phyloP scores from a whole-genome alignment of 92 coral and sea anemone genomes.

The Paramuricea clavata region DNA sequence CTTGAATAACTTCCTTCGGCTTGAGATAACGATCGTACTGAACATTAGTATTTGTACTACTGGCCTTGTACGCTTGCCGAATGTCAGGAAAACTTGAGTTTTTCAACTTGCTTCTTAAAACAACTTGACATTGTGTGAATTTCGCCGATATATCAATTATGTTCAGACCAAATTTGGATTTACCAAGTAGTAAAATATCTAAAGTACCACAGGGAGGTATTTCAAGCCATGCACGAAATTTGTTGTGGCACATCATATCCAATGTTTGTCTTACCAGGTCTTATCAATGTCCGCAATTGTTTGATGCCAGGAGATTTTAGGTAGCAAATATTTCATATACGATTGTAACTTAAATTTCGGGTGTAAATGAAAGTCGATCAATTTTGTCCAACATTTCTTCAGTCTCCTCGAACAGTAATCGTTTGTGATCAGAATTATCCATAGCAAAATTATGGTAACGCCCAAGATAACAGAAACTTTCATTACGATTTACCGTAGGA shows the following conservation, averaged over 20 bases:
- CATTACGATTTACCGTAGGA: background rate
- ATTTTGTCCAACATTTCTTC: too few relatives aligned
- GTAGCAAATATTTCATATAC: background rate
- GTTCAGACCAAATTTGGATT: background rate
- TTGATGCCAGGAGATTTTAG: background rate
- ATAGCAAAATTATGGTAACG: background rate
- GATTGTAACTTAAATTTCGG: background rate
- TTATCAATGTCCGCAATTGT: background rate
- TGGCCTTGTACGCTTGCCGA: background rate
- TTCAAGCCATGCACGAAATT: background rate
- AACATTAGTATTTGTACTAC: background rate
- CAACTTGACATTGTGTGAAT: background rate
- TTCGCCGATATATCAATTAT: background rate
- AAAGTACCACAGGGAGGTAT: background rate
- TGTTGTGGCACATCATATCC: background rate
- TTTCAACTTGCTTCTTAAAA: background rate
- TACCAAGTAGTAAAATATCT: background rate
- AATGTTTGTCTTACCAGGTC: background rate
- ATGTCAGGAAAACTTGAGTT: background rate
- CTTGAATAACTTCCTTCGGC: background rate
- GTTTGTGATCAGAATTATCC: too few relatives aligned
- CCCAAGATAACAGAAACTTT: background rate
- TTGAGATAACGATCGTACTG: background rate
- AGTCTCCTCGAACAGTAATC: too few relatives aligned
- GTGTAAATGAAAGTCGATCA: background rate